Conservation (phyloP, 2,797 vertebrate species). For the Pseudomugil tenellus region DNA sequence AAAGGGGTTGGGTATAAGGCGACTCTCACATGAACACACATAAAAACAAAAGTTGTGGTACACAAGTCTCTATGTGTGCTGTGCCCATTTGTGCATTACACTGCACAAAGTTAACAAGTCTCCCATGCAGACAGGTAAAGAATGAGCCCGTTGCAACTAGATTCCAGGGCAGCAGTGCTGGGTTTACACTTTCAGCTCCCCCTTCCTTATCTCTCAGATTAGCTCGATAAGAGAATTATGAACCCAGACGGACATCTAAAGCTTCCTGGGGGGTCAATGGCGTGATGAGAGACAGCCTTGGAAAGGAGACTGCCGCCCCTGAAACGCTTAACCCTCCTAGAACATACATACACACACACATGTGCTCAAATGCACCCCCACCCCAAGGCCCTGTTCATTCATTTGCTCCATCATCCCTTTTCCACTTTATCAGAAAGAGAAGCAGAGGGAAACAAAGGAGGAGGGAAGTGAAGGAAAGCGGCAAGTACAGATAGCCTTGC, state of each 20-base stretch:
- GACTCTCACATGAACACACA: slow-evolving; percentile 30
- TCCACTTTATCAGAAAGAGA: slow-evolving; percentile 72
- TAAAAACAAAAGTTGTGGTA: slow-evolving; percentile 56
- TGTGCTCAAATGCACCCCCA: slow-evolving; percentile 49
- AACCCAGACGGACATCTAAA: slow-evolving; percentile 85
- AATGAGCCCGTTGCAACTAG: slow-evolving; percentile 78
- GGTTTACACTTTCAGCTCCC: slow-evolving; percentile 87
- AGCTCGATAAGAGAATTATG: slow-evolving; percentile 88
- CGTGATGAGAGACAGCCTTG: slow-evolving; percentile 86
- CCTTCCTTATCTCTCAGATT: slow-evolving; percentile 84
- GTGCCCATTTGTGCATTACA: slow-evolving; percentile 38
- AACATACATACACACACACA: slow-evolving; percentile 43
- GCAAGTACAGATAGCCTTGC: slow-evolving; percentile 76
- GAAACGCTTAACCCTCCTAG: slow-evolving; percentile 71
- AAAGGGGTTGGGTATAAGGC: background rate
- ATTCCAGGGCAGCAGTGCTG: slow-evolving; percentile 76
- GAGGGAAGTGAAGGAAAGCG: slow-evolving; percentile 69
- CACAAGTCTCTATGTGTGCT: slow-evolving; percentile 39
- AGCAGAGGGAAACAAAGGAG: slow-evolving; percentile 71
- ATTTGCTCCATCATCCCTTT: slow-evolving; percentile 69
- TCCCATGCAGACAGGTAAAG: slow-evolving; percentile 74
- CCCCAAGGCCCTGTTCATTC: slow-evolving; percentile 45
- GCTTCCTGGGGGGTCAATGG: slow-evolving; percentile 87
- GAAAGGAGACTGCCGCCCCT: slow-evolving; percentile 74
- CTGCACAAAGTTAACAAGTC: slow-evolving; percentile 62